Evolutionary conservation across 2,797 vertebrate genomes (phyloP), one percentile per base, ranked within the genome.

Genomic region (Onychomys torridus): DNA sequence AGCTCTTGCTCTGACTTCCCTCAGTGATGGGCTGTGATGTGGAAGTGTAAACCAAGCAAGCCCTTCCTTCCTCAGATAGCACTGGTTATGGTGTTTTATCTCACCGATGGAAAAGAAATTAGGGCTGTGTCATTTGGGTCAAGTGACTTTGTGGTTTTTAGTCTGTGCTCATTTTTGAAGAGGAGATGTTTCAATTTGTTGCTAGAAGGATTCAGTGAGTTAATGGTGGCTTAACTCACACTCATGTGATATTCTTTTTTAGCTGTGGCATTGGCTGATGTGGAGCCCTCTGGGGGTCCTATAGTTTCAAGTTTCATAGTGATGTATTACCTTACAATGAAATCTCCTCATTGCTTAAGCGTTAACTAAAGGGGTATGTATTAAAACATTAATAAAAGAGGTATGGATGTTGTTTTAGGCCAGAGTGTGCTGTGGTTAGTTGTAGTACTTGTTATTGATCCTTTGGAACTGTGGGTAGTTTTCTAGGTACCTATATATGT

Each of bases 81-180:
- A 25, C n/a, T 52, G 46, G 63, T 52, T 69, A 16, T 52, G 32
- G 21, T 52, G 6, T n/a, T 69, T 85, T 52, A 69, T n/a, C 32
- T 52, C 13, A 34, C 19, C 12, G 17, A n/a, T 10, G n/a, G 63
- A 25, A 86, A 86, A 13, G 6, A n/a, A n/a, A 27, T 6, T 14
- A n/a, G 29, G 29, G 63, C 43, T 25, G 6, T 52, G 63, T 81
- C 71, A 7, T 86, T 92, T 95, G 57, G 43, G 17, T 77, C 63
- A 88, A 90, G 29, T 75, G 65, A 25, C n/a, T 91, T 88, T 65
- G 32, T 83, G 4, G 32, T 91, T n/a, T 90, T 94, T 23, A n/a
- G 32, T 94, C 46, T 95, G 29, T 73, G 95, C 43, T 93, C 25
- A 19, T 82, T n/a, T n/a, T 85, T 91, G 43, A 84, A 91, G 95